These are phyloP conservation scores for Caerostris darwini DNA, from an alignment of 1,140 invertebrate species.

Conservation along the genomic window DNA sequence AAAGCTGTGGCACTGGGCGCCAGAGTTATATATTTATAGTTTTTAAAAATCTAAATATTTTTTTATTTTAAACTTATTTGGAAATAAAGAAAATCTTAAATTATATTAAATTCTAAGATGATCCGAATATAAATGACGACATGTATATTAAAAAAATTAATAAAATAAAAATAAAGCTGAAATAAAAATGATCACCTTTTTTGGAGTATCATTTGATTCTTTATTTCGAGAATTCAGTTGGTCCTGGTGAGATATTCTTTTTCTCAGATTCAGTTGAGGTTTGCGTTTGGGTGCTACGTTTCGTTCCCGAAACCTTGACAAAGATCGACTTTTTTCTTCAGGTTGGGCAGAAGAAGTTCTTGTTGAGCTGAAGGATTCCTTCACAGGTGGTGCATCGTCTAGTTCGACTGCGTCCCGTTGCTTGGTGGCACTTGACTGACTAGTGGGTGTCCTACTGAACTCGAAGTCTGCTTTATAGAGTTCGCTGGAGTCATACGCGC, in stretches of 20 bases:
- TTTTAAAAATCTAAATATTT: too few species aligned
- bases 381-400: not conserved
- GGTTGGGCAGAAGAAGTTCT: not conserved
- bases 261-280: not conserved
- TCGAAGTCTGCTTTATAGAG: not conserved
- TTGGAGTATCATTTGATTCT: not conserved
- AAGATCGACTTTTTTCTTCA: not conserved
- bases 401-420: not conserved
- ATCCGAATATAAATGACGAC: too few species aligned
- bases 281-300: not conserved
- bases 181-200: too few species aligned
- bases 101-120: too few species aligned
- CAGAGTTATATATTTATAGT: too few species aligned
- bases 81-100: too few species aligned
- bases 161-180: too few species aligned
- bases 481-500: not conserved
- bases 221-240: not conserved
- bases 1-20: too few species aligned
- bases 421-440: slow-evolving; percentile 33
- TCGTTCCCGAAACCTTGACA: not conserved
- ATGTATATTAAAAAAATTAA: too few species aligned
- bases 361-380: not conserved
- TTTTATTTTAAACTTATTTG: too few species aligned
- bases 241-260: not conserved
- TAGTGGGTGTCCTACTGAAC: not conserved